Evolutionary conservation across 2,888 invertebrate species (phyloP).

Genomic region (Hymenopus coronatus): DNA sequence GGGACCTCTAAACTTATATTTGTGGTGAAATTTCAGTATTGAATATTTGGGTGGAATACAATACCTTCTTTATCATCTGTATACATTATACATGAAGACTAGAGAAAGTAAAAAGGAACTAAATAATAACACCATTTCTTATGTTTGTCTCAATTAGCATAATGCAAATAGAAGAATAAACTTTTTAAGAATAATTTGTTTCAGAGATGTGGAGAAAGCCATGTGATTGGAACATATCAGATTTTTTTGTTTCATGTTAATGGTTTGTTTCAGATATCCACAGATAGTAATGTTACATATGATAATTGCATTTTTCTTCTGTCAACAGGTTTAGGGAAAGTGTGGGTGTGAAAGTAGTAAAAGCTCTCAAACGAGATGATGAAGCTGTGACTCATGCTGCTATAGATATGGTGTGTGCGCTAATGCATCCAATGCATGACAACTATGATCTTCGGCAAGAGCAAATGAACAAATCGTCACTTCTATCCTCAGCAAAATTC

Average conservation of each 20-base stretch:
- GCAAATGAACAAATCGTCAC: slow-evolving; percentile 94
- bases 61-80: no score
- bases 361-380: slow-evolving; percentile 82
- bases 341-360: slow-evolving; percentile 88
- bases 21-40: no score
- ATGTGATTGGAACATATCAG: neutral
- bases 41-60: no score
- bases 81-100: no score
- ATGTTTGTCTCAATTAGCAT: no score
- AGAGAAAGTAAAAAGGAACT: no score
- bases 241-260: neutral
- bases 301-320: neutral
- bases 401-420: slow-evolving; percentile 93
- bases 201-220: no score
- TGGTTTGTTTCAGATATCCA: neutral
- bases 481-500: slow-evolving; percentile 87
- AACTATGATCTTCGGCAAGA: slow-evolving; percentile 96
- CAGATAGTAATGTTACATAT: neutral
- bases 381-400: slow-evolving; percentile 93
- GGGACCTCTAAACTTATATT: no score
- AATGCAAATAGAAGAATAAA: no score
- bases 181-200: no score
- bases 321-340: slow-evolving; percentile 83
- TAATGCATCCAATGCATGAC: slow-evolving; percentile 98
- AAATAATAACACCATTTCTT: no score